Base-by-base conservation (phyloP, 2,113 vertebrate genomes). In the Lates calcarifer region DNA sequence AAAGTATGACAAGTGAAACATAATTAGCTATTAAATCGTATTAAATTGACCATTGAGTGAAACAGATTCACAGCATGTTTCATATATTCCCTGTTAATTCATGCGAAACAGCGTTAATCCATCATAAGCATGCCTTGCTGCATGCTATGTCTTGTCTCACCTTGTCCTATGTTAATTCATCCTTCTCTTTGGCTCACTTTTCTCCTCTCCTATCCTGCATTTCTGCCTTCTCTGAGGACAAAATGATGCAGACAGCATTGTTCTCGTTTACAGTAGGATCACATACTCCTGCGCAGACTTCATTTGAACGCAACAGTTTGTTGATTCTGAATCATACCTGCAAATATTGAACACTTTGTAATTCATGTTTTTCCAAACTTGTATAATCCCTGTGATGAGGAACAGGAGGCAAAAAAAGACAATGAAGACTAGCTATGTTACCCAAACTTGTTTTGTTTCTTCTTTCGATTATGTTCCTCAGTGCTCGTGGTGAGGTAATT, bases 21-120 rank as follows among this genome's bases (percentile, higher is more conserved):
- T 94, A 91, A 96, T 94, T 94, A 88, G 83, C 61, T 83, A 87
- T 93, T 94, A 93, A 91, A 89, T 86, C 45, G 71, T 70, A 88
- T 91, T 89, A 93, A 94, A 95, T 91, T 93, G 89, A 93, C 88
- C 90, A 71, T 64, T 68, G 82, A 91, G 83, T 63, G 81, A 89
- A 94, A 90, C 85, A 55, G 84, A 89, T 89, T 87, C 43, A 18
- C 77, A 47, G 81, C 90, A 85, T 92, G 92, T 91, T 94, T 89
- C 64, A 79, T 89, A 79, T 70, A 77, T 93, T 82, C 79, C 35
- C 72, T 55, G 78, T 83, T 94, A 91, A 94, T 86, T 91, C 80
- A 87, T 89, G 88, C 88, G 90, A 87, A 93, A 87, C 88, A 86
- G 43, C 66, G 56, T 82, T 90, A 89, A 94, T 93, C 85, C 72